Percentiles rank a stretch among this genome's conserved stretches.
phyloP scores from a whole-genome alignment of 2,113 vertebrate genomes.

The Bungarus multicinctus region DNA sequence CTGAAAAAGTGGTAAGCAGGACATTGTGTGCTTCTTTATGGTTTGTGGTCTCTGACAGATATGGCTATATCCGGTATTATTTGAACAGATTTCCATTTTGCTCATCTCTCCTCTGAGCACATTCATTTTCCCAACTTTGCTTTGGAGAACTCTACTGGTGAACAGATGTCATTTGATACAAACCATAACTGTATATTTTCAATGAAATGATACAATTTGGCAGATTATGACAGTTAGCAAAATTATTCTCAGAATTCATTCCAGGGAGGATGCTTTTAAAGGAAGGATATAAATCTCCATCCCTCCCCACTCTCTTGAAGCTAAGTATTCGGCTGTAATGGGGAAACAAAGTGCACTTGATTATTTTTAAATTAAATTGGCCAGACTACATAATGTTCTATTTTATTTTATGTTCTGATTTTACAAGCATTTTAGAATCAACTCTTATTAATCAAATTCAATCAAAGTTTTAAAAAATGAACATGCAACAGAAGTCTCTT shows the following conservation, averaged over 20 bases:
- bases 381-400: slow-evolving; percentile 10
- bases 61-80: background rate
- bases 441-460: slow-evolving; percentile 25
- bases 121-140: background rate
- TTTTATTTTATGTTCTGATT: slow-evolving; percentile 17
- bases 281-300: slow-evolving; percentile 17
- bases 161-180: background rate
- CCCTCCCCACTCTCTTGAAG: background rate
- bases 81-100: background rate
- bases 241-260: background rate
- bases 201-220: background rate
- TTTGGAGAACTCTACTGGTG: background rate
- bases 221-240: background rate
- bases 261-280: background rate
- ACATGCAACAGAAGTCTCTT: slow-evolving; percentile 17
- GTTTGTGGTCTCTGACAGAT: background rate
- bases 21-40: background rate
- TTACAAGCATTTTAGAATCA: background rate
- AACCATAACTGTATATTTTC: background rate
- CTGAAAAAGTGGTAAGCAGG: background rate
- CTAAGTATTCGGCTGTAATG: background rate
- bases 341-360: background rate
- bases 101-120: background rate
- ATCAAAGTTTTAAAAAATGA: background rate
- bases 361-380: slow-evolving; percentile 30